Base-by-base conservation (phyloP, 2,113 vertebrate species). In the Serilophus lunatus region DNA sequence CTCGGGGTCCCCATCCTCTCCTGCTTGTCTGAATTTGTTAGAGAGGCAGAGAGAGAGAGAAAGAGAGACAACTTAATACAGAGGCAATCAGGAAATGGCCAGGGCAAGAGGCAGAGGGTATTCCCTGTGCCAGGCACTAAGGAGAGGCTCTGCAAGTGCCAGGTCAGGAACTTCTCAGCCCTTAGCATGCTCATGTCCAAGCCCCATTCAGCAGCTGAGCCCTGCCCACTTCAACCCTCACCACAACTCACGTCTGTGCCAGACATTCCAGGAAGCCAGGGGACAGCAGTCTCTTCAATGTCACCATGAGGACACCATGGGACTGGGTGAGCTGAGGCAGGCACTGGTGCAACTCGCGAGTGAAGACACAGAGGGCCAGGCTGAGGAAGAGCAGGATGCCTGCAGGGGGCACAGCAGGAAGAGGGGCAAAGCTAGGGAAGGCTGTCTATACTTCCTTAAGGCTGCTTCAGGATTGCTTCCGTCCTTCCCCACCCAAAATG, bases 361-460 rank as follows among this genome's bases (percentile, higher is more conserved):
- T 97, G 71, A 98, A 98, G 86, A 96, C 5, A 0, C 84, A 72
- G 66, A 98, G 88, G 13, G 97, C 96, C 74, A 98, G 60, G 69
- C 92, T 98, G 64, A 98, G 97, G 82, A 98, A 97, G 33, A 97
- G 85, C 64, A 96, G 75, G 7, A 88, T 95, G 47, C 98, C 98
- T 98, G 75, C 26, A 86, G 57, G 36, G 89, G 59, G 38, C 56
- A 72, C 33, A 93, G 79, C 20, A 38, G 13, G 66, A 82, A 65
- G 65, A 53, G 33, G 23, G 31, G 13, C 35, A 86, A 59, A 74
- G 26, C 16, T 78, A 85, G 47, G 51, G 66, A 81, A 85, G n/a
- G 40, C 59, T 66, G 4, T 63, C 36, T 40, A 35, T 25, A 31
- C 50, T 84, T 28, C 59, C 5, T 38, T 60, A 33, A 82, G 69